Conservation (phyloP, 1,140 invertebrate genomes). For the Drosophila takahashii region DNA sequence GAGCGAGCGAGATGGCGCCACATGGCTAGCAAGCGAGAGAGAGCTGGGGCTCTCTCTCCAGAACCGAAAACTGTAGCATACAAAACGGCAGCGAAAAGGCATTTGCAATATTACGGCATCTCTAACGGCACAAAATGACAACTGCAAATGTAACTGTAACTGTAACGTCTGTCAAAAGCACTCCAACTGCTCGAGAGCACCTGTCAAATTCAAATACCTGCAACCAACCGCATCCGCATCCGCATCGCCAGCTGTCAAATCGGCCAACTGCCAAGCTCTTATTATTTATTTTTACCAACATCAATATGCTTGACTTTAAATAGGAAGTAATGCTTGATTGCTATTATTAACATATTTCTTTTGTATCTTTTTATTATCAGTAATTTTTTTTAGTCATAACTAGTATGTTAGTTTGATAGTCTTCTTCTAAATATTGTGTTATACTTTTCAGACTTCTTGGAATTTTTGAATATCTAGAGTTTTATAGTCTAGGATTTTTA, state of each 20-base stretch:
- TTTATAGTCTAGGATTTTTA: too few species aligned
- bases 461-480: too few species aligned
- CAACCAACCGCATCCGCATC: constrained; percentile 7
- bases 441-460: too few species aligned
- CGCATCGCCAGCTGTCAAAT: constrained; percentile 14
- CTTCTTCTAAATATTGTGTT: too few species aligned
- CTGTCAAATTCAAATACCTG: constrained; percentile 29
- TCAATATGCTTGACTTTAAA: constrained; percentile 9
- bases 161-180: constrained; percentile 41
- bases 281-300: not conserved
- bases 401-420: too few species aligned
- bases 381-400: too few species aligned
- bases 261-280: not conserved
- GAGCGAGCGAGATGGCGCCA: constrained; percentile 58
- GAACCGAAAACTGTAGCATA: constrained; percentile 53
- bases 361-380: not conserved
- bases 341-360: not conserved
- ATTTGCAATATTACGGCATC: constrained; percentile 22
- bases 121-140: constrained; percentile 15
- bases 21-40: constrained; percentile 23
- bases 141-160: constrained; percentile 18
- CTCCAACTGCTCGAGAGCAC: constrained; percentile 25
- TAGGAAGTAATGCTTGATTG: not conserved
- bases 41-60: not conserved
- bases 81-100: constrained; percentile 38